Percentiles rank a stretch among this genome's conserved stretches.
Conservation (phyloP, 2,797 vertebrate genomes). For the Pampus argenteus region DNA sequence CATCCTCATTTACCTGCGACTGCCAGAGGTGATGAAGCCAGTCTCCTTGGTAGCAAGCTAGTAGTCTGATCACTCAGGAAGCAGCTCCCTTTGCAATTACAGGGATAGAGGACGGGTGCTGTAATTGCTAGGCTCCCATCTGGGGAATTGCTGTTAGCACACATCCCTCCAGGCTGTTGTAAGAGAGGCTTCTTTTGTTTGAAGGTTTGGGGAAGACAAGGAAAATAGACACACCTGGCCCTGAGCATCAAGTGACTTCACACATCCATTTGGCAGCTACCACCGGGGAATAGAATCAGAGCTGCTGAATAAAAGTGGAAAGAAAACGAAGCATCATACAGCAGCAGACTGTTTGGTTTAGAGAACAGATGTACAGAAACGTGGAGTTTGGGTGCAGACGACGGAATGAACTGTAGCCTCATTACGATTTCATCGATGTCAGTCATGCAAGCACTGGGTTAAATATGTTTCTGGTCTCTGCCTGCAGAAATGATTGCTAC, state of each 20-base stretch:
- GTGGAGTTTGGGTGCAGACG: conserved; percentile 20
- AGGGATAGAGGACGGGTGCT: conserved; percentile 69
- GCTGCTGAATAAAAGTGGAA: conserved; percentile 40
- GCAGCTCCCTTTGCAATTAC: conserved; percentile 81
- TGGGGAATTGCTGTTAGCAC: conserved; percentile 82
- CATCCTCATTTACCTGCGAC: conserved; percentile 73
- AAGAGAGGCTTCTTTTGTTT: conserved; percentile 78
- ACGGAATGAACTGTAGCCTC: conserved; percentile 24
- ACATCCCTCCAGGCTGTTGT: conserved; percentile 82
- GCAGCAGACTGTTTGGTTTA: conserved; percentile 46
- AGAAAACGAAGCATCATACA: conserved; percentile 55
- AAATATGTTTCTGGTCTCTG: conserved; percentile 18
- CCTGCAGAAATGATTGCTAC: conserved; percentile 15
- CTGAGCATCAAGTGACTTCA: conserved; percentile 59
- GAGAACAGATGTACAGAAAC: conserved; percentile 39
- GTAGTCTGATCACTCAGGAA: conserved; percentile 76
- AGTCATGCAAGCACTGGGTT: conserved; percentile 17
- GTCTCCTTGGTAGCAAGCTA: conserved; percentile 72
- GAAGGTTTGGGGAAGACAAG: conserved; percentile 74
- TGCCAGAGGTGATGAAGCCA: conserved; percentile 67
- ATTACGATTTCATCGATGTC: conserved; percentile 43
- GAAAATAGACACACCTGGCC: conserved; percentile 80
- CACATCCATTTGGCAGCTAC: conserved; percentile 64
- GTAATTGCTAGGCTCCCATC: conserved; percentile 83
- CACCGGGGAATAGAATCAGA: conserved; percentile 52